phyloP scores from a whole-genome alignment of 2,888 invertebrate genomes.

The Drosophila aldrichi region DNA sequence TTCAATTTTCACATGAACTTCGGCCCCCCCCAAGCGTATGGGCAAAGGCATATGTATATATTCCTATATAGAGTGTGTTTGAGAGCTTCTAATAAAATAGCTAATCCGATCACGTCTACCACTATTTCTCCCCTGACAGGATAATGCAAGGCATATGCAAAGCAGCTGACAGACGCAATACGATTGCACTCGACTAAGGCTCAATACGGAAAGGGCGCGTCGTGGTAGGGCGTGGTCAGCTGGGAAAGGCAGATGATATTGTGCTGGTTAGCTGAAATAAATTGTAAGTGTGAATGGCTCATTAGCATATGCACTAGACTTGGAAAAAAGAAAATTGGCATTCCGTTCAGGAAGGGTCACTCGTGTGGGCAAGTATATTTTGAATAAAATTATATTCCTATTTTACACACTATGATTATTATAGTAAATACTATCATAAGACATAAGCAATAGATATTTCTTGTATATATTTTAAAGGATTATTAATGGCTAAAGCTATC shows the following conservation, averaged over 20 bases:
- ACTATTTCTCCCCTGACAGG: conserved; percentile 35
- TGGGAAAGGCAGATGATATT: conserved; percentile 15
- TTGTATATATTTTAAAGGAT: not conserved
- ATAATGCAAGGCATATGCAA: conserved; percentile 70
- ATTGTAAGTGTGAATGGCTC: conserved; percentile 36
- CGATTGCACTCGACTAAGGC: conserved; percentile 24
- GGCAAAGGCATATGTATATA: not conserved
- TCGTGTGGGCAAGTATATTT: not conserved
- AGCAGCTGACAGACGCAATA: conserved; percentile 44
- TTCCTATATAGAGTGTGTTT: conserved; percentile 27
- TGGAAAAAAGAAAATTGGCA: not conserved
- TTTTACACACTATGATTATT: not conserved
- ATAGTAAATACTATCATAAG: not conserved
- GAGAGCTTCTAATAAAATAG: conserved; percentile 69
- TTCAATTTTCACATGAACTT: conserved; percentile 68
- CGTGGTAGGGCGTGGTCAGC: not conserved
- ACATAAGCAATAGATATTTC: too few species aligned
- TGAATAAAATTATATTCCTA: not conserved
- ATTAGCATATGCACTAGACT: conserved; percentile 50
- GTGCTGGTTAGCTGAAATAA: conserved; percentile 11
- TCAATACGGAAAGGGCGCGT: not conserved
- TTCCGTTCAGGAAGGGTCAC: not conserved
- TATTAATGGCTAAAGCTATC: too few species aligned
- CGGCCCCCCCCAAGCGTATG: not conserved
- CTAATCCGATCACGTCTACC: conserved; percentile 77